Base-by-base conservation (phyloP, 2,888 invertebrate genomes). In the Lutraria lutraria region DNA sequence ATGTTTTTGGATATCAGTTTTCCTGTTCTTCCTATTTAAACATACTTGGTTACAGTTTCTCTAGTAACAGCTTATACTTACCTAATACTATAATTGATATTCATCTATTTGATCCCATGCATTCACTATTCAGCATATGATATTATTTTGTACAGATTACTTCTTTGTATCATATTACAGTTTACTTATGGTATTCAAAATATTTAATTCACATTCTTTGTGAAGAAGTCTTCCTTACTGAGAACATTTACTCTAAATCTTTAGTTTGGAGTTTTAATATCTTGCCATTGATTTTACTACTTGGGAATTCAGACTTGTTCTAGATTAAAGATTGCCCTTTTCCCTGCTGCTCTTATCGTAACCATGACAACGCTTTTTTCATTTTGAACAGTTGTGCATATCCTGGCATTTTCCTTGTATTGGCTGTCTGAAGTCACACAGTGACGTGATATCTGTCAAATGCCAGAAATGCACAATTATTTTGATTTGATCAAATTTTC, bases 111-210 rank as follows among this genome's bases (percentile, higher is more conserved):
- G 76, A 76, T 31, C 34, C 19, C 19, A 19, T 76, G 76, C 76
- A 76, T 76, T 34, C 76, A 34, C 76, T 76, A 76, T 76, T 76
- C 76, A 76, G 1, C 31, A 16, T 76, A 76, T 34, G 34, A 81
- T 54, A 53, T 81, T 81, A 81, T 81, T n/a, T 81, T 81, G 53
- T 52, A 81, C 53, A 81, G 52, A 25, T 81, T n/a, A 52, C 15
- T 25, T 52, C 81, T 81, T 25, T 81, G 81, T 81, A 52, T 81
- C 81, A 81, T 54, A 81, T 81, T 81, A 34, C 81, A 31, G 34
- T 76, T 31, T 76, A 19, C 76, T 76, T 76, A 34, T 76, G 12
- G 31, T 34, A 76, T 76, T 76, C 31, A 76, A 76, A 31, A 76
- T 34, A 76, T 76, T 76, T 76, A 13, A 31, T 76, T 31, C 19